A percentile compares a stretch with the other conserved stretches of the same genome.
phyloP scores from a whole-genome alignment of 2,888 invertebrate genomes.

The Caradrina clavipalpis region DNA sequence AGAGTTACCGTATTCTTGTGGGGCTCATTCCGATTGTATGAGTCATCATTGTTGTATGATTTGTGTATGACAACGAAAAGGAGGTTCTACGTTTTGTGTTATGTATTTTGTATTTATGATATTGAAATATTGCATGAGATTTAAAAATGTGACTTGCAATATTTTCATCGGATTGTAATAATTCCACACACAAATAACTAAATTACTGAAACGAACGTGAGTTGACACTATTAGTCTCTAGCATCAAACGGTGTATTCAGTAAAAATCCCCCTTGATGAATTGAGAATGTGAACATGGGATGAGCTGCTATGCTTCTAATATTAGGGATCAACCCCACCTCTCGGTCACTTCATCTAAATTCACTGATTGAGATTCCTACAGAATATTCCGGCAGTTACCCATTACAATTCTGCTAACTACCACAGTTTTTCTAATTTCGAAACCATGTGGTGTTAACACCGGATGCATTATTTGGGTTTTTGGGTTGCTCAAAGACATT shows the following conservation, averaged over 20 bases:
- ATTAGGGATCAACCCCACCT: too few species aligned
- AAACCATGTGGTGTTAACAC: slow-evolving; percentile 3
- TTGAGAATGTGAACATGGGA: too few species aligned
- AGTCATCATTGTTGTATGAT: slow-evolving; percentile 44
- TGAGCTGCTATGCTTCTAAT: too few species aligned
- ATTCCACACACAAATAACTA: not conserved
- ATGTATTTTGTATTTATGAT: slow-evolving; percentile 8
- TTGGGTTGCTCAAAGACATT: slow-evolving; percentile 7
- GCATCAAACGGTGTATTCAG: too few species aligned
- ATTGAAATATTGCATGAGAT: too few species aligned
- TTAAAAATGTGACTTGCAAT: not conserved
- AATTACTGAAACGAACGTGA: too few species aligned
- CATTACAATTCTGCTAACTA: not conserved
- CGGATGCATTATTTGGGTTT: slow-evolving; percentile 22
- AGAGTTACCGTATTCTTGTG: not conserved
- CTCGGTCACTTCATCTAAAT: too few species aligned
- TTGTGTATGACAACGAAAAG: slow-evolving; percentile 39
- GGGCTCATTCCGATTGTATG: slow-evolving; percentile 21
- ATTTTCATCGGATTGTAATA: not conserved
- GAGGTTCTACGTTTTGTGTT: slow-evolving; percentile 19
- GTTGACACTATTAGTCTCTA: too few species aligned
- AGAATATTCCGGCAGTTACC: too few species aligned
- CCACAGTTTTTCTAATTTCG: not conserved
- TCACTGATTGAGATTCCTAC: too few species aligned
- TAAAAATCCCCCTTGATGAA: too few species aligned